Evolutionary conservation across 2,797 vertebrate genomes (phyloP), one percentile per base, ranked within the genome.

Genomic region (Falco cherrug): DNA sequence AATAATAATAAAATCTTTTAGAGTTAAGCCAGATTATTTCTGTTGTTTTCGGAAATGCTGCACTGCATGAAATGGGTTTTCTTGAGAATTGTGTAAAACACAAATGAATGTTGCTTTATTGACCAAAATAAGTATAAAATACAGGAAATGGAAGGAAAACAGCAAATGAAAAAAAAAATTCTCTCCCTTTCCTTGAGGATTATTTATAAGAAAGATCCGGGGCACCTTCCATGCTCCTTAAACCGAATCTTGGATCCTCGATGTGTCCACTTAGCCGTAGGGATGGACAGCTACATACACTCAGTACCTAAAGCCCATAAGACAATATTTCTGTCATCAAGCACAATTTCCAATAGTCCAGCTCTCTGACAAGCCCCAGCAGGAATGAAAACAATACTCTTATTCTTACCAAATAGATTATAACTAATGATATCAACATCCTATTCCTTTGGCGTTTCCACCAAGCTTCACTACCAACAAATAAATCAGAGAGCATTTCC

Each of bases 11-110:
- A 90, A 71, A 78, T 82, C 50, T 91, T 80, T 70, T 88, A 74
- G 87, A 93, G 77, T 67, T 93, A 95, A 96, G n/a, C 63, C 78
- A 83, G 82, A 84, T 96, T 84, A 86, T 93, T 97, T 96, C 91
- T 93, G 43, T 81, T 97, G 19, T 83, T 96, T 79, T 92, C 68
- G 35, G 75, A 90, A 88, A 67, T 35, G 53, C 43, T 90, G 60
- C 57, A 24, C 84, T 50, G 78, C 78, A 71, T 92, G 81, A 87
- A 95, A 75, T 35, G 57, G 51, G 35, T 71, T 95, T 95, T 85
- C 78, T 92, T 2, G 5, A 92, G 89, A 87, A 89, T 24, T 43
- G 76, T 75, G 47, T 63, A 78, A 97, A 94, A 81, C 24, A 5
- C 26, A 96, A 92, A 90, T 53, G 84, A 90, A 45, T 26, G 16